phyloP scores from a whole-genome alignment of 2,797 vertebrate genomes.

The Anguilla anguilla region DNA sequence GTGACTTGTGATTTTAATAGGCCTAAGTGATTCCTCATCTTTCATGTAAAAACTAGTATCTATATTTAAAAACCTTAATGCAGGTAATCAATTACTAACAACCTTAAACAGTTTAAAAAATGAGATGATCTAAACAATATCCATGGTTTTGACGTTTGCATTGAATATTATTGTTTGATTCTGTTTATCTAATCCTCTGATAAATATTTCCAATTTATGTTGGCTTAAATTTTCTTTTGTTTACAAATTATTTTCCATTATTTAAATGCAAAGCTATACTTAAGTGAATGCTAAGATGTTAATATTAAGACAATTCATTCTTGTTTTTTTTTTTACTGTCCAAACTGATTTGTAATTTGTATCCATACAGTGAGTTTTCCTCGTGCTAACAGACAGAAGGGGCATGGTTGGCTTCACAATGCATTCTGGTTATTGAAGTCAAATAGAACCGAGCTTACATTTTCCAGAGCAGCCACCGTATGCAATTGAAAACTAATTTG shows the following conservation, averaged over 20 bases:
- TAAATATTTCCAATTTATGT: too few species aligned
- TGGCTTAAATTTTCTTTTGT: too few species aligned
- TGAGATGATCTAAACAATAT: background rate
- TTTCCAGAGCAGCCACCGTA: background rate
- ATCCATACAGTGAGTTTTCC: background rate
- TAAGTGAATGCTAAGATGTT: background rate
- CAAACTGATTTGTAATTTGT: background rate
- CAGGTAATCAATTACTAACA: too few species aligned
- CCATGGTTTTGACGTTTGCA: background rate
- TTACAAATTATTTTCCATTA: background rate
- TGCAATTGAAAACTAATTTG: background rate
- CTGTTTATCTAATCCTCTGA: background rate
- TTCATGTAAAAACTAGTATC: background rate
- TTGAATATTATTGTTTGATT: background rate
- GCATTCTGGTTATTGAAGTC: background rate
- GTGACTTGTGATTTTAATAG: background rate
- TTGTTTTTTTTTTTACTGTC: background rate
- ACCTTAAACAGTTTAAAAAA: background rate
- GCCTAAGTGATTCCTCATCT: background rate
- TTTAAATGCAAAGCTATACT: background rate
- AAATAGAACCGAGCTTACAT: background rate
- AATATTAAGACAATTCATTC: background rate
- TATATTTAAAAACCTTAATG: background rate
- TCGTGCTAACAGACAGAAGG: background rate
- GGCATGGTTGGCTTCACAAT: background rate